Conservation (phyloP, 2,888 invertebrate genomes). For the Embidobia sp. region DNA sequence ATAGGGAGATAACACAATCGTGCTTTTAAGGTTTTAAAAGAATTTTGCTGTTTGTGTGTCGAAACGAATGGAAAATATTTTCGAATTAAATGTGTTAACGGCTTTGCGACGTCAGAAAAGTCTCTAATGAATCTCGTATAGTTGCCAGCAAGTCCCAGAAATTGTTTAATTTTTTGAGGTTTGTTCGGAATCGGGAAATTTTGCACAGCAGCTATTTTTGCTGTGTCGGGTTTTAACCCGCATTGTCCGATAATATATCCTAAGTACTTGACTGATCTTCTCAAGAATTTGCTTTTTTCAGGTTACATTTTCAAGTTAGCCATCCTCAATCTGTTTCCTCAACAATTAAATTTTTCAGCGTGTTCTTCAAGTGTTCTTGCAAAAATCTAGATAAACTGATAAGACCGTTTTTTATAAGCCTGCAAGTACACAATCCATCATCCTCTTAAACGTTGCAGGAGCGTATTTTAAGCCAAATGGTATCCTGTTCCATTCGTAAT, state of each 20-base stretch:
- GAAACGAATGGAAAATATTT: background rate
- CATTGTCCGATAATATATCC: background rate
- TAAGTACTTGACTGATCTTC: background rate
- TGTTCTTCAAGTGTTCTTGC: background rate
- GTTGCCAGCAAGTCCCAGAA: background rate
- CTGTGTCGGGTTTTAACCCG: background rate
- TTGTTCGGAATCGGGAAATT: background rate
- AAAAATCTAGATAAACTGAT: constrained; percentile 7
- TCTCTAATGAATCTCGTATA: background rate
- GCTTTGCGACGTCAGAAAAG: background rate
- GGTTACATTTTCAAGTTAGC: constrained; percentile 9
- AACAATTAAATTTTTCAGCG: background rate
- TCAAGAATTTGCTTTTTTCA: constrained; percentile 7
- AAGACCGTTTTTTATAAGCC: background rate
- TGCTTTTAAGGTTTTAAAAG: background rate
- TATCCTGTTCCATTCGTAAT: background rate
- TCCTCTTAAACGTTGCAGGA: background rate
- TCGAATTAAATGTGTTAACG: background rate
- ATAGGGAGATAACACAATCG: constrained; percentile 13
- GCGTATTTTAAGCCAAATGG: background rate
- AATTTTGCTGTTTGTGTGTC: background rate
- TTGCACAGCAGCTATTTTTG: background rate
- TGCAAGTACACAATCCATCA: background rate
- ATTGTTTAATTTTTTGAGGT: background rate
- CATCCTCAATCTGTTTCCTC: background rate